A percentile compares a stretch with the other conserved stretches of the same genome.
Conservation (phyloP, 2,888 invertebrate species). For the Parasteatoda lunata region DNA sequence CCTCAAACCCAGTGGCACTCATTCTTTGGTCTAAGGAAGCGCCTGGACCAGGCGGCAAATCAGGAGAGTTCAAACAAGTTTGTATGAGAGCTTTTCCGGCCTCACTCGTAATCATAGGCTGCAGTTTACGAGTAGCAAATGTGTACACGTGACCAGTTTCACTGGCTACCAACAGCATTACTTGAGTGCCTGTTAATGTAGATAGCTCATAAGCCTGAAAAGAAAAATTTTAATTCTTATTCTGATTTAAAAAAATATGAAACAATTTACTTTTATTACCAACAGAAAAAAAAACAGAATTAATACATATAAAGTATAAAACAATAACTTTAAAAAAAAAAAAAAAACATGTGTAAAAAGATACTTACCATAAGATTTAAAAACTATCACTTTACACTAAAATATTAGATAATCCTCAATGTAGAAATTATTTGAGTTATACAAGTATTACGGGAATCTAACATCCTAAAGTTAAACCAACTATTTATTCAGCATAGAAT, state of each 20-base stretch:
- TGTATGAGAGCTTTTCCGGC: constrained; percentile 97
- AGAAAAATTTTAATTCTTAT: constrained; percentile 1
- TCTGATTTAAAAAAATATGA: not conserved
- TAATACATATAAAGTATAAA: too few relatives aligned
- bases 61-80: constrained; percentile 98
- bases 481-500: too few relatives aligned
- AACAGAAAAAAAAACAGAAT: too few relatives aligned
- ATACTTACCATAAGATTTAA: too few relatives aligned
- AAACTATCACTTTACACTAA: too few relatives aligned
- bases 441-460: too few relatives aligned
- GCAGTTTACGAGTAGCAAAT: constrained; percentile 97
- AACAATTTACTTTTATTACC: too few relatives aligned
- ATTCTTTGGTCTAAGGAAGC: constrained; percentile 87
- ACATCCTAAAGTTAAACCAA: too few relatives aligned
- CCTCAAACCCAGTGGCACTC: constrained; percentile 99
- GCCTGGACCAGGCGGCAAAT: constrained; percentile 77
- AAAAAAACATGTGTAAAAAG: too few relatives aligned
- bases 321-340: too few relatives aligned
- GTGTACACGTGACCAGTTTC: constrained; percentile 99
- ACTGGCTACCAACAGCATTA: constrained; percentile 98
- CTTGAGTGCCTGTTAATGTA: constrained; percentile 98
- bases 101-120: constrained; percentile 98
- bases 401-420: too few relatives aligned
- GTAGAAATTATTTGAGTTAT: too few relatives aligned
- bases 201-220: constrained; percentile 98